These are phyloP conservation scores for Corapipo altera DNA, from an alignment of 2,113 vertebrate genomes.

Conservation along the genomic window DNA sequence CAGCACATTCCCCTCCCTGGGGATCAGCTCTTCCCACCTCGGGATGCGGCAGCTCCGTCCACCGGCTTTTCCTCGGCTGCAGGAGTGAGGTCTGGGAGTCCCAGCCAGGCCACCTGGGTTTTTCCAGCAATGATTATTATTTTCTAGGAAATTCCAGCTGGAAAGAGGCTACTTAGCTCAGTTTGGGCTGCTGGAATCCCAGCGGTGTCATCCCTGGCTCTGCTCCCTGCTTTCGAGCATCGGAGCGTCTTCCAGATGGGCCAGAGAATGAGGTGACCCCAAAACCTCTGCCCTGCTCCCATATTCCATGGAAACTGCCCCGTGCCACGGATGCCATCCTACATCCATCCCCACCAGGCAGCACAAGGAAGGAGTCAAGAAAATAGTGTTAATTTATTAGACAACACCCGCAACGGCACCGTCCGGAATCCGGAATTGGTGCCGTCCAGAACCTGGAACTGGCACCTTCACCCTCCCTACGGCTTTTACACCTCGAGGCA, in stretches of 20 bases:
- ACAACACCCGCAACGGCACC: background rate
- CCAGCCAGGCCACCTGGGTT: background rate
- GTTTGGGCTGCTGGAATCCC: background rate
- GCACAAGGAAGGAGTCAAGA: background rate
- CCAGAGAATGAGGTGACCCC: background rate
- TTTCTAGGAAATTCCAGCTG: slow-evolving; percentile 52
- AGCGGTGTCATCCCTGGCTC: background rate
- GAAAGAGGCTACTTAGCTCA: background rate
- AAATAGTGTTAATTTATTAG: slow-evolving; percentile 63
- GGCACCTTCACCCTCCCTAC: background rate
- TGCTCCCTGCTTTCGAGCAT: background rate
- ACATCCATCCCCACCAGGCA: fast-evolving
- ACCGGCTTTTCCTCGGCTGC: background rate
- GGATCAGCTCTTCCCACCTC: fast-evolving
- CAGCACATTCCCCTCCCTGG: background rate
- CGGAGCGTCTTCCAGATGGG: fast-evolving
- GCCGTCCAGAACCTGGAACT: no score
- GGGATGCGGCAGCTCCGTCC: background rate
- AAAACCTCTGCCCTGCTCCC: background rate
- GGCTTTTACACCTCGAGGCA: background rate
- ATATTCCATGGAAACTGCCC: fast-evolving
- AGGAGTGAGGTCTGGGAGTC: background rate
- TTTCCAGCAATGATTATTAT: background rate
- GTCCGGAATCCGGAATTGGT: background rate
- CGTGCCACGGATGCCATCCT: fast-evolving